Evolutionary conservation across 2,113 vertebrate species (phyloP).

Genomic region (Sinosuthora webbiana): DNA sequence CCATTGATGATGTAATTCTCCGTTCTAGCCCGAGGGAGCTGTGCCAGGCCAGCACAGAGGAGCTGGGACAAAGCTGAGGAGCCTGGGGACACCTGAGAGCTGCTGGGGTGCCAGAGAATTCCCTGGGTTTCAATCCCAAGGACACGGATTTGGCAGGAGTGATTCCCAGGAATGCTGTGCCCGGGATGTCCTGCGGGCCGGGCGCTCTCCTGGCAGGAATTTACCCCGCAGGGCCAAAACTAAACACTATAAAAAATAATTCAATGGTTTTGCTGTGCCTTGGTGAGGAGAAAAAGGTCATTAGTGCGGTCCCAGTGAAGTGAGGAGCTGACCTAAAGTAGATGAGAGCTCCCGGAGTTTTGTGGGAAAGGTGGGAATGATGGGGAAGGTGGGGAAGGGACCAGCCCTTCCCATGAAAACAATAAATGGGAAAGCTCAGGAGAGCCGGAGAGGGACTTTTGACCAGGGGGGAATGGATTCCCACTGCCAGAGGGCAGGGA

Average conservation of each 20-base stretch:
- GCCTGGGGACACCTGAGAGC: not conserved
- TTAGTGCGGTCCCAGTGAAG: rapidly evolving
- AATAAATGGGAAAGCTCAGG: not conserved
- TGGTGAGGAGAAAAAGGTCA: not conserved
- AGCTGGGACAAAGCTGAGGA: too few species aligned
- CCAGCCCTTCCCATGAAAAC: not conserved
- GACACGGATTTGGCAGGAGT: rapidly evolving
- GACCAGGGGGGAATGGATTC: not conserved
- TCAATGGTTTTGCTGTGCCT: not conserved
- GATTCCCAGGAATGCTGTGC: not conserved
- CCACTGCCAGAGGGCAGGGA: not conserved
- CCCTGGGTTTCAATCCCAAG: not conserved
- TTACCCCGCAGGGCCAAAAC: not conserved
- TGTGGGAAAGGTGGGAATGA: not conserved
- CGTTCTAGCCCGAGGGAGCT: not conserved
- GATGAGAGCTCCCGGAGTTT: too few species aligned
- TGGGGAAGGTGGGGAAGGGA: not conserved
- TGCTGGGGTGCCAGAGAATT: not conserved
- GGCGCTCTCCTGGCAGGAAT: not conserved
- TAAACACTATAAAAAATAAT: not conserved
- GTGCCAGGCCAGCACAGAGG: not conserved
- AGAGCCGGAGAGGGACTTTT: not conserved
- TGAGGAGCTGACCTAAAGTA: not conserved
- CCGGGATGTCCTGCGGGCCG: rapidly evolving
- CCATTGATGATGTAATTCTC: not conserved